A percentile compares a stretch with the other conserved stretches of the same genome.
phyloP scores from a whole-genome alignment of 2,888 invertebrate genomes.

The Metopia argyrocephala region DNA sequence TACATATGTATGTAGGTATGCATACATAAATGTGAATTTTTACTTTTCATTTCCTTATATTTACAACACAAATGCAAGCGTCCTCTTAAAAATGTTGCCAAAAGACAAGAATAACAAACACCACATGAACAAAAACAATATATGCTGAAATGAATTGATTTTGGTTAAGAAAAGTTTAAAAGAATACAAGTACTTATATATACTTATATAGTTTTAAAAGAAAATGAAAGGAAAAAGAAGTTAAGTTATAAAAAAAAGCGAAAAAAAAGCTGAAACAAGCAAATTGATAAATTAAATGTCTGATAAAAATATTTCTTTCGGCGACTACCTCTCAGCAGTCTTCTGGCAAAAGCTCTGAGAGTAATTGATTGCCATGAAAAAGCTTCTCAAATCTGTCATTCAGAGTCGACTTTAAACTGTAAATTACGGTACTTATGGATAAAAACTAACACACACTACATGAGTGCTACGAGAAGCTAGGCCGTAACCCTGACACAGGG shows the following conservation, averaged over 20 bases:
- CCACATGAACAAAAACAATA: conserved; percentile 11
- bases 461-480: too few species aligned
- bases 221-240: background rate
- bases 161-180: background rate
- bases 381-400: too few species aligned
- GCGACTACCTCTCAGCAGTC: too few species aligned
- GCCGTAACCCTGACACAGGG: too few species aligned
- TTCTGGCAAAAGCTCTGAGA: too few species aligned
- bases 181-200: too few species aligned
- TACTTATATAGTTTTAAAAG: conserved; percentile 53
- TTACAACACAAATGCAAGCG: conserved; percentile 11
- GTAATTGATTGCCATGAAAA: too few species aligned
- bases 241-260: background rate
- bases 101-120: conserved; percentile 35
- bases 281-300: conserved; percentile 51
- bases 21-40: too few species aligned
- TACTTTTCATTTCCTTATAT: background rate
- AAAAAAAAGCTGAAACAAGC: background rate
- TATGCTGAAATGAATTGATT: conserved; percentile 8
- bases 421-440: too few species aligned
- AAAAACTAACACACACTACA: too few species aligned
- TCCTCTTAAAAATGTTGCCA: background rate
- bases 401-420: too few species aligned
- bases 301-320: too few species aligned
- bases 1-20: background rate